Conservation (phyloP, 2,888 invertebrate species). For the Nephrotoma flavescens region DNA sequence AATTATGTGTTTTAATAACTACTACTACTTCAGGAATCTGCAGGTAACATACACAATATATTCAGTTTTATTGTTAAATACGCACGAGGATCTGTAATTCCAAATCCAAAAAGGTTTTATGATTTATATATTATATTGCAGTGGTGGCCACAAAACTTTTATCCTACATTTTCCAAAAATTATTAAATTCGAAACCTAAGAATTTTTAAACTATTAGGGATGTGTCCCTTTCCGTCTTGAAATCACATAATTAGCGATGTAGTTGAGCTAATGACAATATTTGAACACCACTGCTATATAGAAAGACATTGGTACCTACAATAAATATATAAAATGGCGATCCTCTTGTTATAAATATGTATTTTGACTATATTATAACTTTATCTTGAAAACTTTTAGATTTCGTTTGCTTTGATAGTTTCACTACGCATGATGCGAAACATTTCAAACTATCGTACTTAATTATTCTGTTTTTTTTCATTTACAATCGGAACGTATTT, state of each 20-base stretch:
- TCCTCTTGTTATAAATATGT: not conserved
- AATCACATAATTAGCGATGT: no score
- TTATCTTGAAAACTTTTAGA: not conserved
- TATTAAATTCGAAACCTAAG: not conserved
- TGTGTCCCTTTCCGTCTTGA: no score
- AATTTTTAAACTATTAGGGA: no score
- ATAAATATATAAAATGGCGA: not conserved
- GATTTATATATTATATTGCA: not conserved
- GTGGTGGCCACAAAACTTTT: not conserved
- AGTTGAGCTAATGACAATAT: not conserved
- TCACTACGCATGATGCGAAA: not conserved
- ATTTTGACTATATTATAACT: not conserved
- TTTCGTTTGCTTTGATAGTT: not conserved
- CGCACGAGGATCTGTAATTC: not conserved
- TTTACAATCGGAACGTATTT: not conserved
- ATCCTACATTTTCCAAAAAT: not conserved
- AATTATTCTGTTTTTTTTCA: not conserved
- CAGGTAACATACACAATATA: not conserved
- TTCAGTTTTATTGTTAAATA: not conserved
- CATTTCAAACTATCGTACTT: not conserved
- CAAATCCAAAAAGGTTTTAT: not conserved
- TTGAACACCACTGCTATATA: not conserved
- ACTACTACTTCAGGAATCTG: not conserved
- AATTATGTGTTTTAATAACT: not conserved
- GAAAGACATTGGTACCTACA: not conserved